Percentiles rank a stretch among this genome's conserved stretches.
phyloP scores from a whole-genome alignment of 2,797 vertebrate species.

The Acanthurus lineatus region DNA sequence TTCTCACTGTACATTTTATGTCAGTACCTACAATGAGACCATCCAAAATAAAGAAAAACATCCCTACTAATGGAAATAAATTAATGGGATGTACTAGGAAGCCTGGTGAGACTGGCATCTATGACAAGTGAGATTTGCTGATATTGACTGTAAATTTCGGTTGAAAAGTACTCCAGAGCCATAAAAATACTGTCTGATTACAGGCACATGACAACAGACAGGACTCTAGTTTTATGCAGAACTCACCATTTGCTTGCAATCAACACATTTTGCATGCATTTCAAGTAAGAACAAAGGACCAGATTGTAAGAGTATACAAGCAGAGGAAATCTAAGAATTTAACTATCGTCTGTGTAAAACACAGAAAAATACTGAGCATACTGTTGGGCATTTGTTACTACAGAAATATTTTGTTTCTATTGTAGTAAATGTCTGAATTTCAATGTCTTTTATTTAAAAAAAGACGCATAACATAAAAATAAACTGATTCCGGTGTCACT shows the following conservation, averaged over 20 bases:
- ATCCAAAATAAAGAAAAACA: constrained; percentile 1
- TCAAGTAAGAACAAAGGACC: constrained; percentile 49
- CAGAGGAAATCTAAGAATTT: constrained; percentile 4
- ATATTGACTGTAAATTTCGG: not conserved
- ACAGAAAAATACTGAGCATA: constrained; percentile 18
- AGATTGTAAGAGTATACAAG: not conserved
- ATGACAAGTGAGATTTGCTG: not conserved
- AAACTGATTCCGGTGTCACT: constrained; percentile 38
- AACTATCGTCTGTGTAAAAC: constrained; percentile 9
- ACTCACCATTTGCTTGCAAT: constrained; percentile 27
- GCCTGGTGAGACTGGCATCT: constrained; percentile 18
- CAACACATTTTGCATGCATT: constrained; percentile 31
- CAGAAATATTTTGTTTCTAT: constrained; percentile 22
- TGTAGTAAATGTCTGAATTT: constrained; percentile 34
- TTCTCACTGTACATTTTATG: constrained; percentile 24
- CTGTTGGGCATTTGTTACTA: constrained; percentile 21
- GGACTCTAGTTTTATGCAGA: not conserved
- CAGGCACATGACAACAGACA: constrained; percentile 40
- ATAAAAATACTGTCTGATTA: constrained; percentile 40
- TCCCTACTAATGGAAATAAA: constrained; percentile 47
- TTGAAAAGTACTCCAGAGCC: constrained; percentile 10
- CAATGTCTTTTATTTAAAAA: constrained; percentile 8
- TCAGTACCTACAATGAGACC: constrained; percentile 45
- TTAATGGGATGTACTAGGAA: constrained; percentile 31
- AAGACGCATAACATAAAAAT: constrained; percentile 35